phyloP scores from a whole-genome alignment of 2,888 invertebrate genomes.

The Ernsta delagoae region DNA sequence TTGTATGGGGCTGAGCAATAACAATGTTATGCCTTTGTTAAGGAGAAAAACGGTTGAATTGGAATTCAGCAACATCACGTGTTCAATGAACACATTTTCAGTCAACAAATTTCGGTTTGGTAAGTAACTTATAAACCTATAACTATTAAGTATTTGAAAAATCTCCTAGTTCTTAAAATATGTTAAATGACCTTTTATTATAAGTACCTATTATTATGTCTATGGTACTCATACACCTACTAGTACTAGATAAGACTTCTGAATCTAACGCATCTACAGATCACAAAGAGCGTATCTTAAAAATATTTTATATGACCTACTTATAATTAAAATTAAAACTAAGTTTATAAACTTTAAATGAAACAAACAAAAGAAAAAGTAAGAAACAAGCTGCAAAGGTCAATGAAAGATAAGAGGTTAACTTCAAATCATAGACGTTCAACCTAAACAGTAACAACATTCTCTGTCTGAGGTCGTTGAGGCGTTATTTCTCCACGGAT shows the following conservation, averaged over 20 bases:
- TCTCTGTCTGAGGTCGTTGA: too few relatives aligned
- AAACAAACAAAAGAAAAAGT: neutral
- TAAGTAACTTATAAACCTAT: constrained; percentile 65
- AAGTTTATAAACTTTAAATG: neutral
- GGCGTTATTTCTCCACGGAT: too few relatives aligned
- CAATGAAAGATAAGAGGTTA: neutral
- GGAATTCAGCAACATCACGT: constrained; percentile 88
- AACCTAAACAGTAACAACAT: neutral
- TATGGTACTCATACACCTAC: too few relatives aligned
- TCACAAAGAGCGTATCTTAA: too few relatives aligned
- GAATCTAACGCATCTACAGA: too few relatives aligned
- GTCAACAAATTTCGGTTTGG: constrained; percentile 84
- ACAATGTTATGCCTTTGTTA: constrained; percentile 72
- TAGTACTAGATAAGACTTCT: too few relatives aligned
- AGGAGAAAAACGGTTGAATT: constrained; percentile 87
- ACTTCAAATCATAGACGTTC: neutral
- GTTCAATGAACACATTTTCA: constrained; percentile 84
- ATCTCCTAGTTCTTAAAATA: too few relatives aligned
- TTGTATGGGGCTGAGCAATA: constrained; percentile 62
- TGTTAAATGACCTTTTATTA: too few relatives aligned
- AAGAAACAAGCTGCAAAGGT: neutral
- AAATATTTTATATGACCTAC: neutral
- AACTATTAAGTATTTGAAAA: too few relatives aligned
- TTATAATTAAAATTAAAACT: neutral
- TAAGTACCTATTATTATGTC: too few relatives aligned